Evolutionary conservation across 2,888 invertebrate genomes (phyloP).

Genomic region (Andrena marginata): DNA sequence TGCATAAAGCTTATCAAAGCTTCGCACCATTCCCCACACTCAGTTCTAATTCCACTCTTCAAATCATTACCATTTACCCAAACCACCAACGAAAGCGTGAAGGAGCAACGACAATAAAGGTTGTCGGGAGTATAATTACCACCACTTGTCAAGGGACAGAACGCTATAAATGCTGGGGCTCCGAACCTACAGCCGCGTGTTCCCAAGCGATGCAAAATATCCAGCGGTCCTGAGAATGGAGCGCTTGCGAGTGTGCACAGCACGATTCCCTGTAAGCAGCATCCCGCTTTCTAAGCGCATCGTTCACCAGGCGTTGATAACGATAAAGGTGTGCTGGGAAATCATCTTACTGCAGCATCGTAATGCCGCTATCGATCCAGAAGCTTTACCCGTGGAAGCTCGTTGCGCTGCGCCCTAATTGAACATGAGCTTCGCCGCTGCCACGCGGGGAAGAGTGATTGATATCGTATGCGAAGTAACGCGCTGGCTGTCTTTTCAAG

Average conservation of each 20-base stretch:
- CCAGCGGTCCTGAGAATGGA: slow-evolving; percentile 3
- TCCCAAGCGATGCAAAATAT: not conserved
- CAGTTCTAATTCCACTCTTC: not conserved
- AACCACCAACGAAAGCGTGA: slow-evolving; percentile 12
- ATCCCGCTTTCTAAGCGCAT: slow-evolving; percentile 6
- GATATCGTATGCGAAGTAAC: slow-evolving; percentile 38
- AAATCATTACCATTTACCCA: not conserved
- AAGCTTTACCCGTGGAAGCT: slow-evolving; percentile 20
- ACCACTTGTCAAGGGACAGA: not conserved
- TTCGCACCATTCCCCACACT: not conserved
- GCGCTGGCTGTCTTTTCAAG: not conserved
- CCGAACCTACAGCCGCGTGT: not conserved
- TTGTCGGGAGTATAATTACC: slow-evolving; percentile 1
- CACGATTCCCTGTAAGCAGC: not conserved
- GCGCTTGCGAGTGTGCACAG: not conserved
- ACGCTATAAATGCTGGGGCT: not conserved
- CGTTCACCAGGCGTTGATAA: slow-evolving; percentile 17
- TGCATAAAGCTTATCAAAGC: too few species aligned
- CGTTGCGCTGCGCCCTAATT: slow-evolving; percentile 49
- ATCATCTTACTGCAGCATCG: slow-evolving; percentile 46
- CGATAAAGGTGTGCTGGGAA: slow-evolving; percentile 31
- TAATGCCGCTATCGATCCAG: slow-evolving; percentile 40
- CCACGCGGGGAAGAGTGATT: slow-evolving; percentile 41
- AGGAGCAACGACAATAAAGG: not conserved
- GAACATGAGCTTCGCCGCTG: slow-evolving; percentile 42